phyloP scores from a whole-genome alignment of 2,888 invertebrate genomes.

The Dasypogon diadema region DNA sequence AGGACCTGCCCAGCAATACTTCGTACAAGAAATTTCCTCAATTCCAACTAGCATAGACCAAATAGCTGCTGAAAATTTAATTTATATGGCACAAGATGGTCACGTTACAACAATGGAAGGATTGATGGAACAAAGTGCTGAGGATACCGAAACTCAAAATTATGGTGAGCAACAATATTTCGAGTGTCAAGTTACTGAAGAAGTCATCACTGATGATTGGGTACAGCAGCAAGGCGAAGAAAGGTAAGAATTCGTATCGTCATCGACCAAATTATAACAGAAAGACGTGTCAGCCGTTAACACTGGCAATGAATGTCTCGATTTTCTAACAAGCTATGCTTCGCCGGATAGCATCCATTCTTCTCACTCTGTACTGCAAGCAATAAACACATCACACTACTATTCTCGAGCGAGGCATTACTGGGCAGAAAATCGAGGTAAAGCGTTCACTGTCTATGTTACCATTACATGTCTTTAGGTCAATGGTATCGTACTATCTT shows the following conservation, averaged over 20 bases:
- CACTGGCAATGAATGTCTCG: too few species aligned
- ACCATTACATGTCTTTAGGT: too few species aligned
- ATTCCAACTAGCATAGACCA: constrained; percentile 68
- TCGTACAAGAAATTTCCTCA: constrained; percentile 55
- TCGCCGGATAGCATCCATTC: too few species aligned
- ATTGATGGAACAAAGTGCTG: constrained; percentile 61
- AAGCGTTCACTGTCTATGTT: too few species aligned
- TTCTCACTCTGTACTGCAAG: too few species aligned
- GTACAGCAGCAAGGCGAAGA: constrained; percentile 79
- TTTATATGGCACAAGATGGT: constrained; percentile 73
- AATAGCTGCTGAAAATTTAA: constrained; percentile 75
- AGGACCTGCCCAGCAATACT: constrained; percentile 23
- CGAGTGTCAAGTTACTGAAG: constrained; percentile 79
- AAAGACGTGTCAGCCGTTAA: too few species aligned
- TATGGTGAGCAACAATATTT: constrained; percentile 64
- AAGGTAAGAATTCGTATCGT: constrained; percentile 69
- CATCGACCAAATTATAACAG: too few species aligned
- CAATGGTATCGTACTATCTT: too few species aligned
- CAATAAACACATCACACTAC: too few species aligned
- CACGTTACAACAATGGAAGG: constrained; percentile 64
- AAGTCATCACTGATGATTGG: constrained; percentile 87
- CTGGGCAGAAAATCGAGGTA: too few species aligned
- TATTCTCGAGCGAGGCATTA: too few species aligned
- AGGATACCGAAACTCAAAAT: constrained; percentile 58
- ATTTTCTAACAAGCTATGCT: too few species aligned